A percentile compares a stretch with the other conserved stretches of the same genome.
These are phyloP conservation scores for Lordiphosa andalusiaca DNA, from an alignment of 2,888 invertebrate genomes.

Conservation along the genomic window DNA sequence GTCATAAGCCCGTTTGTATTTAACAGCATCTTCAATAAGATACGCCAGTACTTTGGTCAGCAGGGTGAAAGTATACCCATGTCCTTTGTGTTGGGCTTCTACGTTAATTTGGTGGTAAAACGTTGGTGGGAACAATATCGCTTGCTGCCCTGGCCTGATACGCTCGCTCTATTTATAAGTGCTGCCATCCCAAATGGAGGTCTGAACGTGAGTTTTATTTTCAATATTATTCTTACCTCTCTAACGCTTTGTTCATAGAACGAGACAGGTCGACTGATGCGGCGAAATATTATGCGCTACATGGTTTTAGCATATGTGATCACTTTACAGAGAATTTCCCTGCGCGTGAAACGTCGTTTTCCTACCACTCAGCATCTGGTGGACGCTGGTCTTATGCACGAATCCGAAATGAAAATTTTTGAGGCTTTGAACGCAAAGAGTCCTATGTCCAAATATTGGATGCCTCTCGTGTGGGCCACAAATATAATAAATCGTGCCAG, in stretches of 20 bases:
- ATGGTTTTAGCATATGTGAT: slow-evolving; percentile 94
- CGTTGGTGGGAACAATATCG: slow-evolving; percentile 98
- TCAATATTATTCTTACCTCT: neutral
- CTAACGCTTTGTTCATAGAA: slow-evolving; percentile 83
- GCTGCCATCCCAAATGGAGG: slow-evolving; percentile 90
- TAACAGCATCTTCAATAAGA: slow-evolving; percentile 91
- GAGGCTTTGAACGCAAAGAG: slow-evolving; percentile 94
- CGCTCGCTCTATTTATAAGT: slow-evolving; percentile 93
- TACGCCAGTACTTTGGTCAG: slow-evolving; percentile 91
- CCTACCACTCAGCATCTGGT: slow-evolving; percentile 95
- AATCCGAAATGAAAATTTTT: slow-evolving; percentile 94
- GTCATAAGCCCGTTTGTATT: neutral
- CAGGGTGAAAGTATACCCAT: slow-evolving; percentile 95
- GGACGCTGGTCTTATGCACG: slow-evolving; percentile 94
- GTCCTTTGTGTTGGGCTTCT: slow-evolving; percentile 97
- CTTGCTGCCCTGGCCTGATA: slow-evolving; percentile 96
- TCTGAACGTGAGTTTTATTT: slow-evolving; percentile 65
- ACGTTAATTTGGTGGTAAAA: slow-evolving; percentile 94
- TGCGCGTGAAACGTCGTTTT: slow-evolving; percentile 92
- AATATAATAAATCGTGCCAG: slow-evolving; percentile 93
- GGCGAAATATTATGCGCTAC: slow-evolving; percentile 93
- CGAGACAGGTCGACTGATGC: slow-evolving; percentile 92
- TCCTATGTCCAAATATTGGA: slow-evolving; percentile 95
- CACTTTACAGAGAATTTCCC: slow-evolving; percentile 91
- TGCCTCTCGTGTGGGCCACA: slow-evolving; percentile 96